Evolutionary conservation across 2,113 vertebrate species (phyloP), one percentile per base, ranked within the genome.

Genomic region (Antechinus stuartii): DNA sequence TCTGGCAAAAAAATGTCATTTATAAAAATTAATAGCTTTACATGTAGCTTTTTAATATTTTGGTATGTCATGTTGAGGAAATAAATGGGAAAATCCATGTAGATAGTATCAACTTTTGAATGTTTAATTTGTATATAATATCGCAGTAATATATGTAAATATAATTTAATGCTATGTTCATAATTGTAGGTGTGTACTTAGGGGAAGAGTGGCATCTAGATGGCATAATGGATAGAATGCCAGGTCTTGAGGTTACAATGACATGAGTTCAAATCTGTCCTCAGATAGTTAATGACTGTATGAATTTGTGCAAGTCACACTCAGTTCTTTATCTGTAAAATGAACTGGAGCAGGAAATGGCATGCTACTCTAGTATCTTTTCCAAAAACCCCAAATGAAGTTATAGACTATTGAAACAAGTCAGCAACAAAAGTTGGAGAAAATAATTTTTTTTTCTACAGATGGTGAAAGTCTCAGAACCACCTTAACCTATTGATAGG

Each of bases 1-100:
- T 91, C 91, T 94, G 91, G 95, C 22, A 91, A 94, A 96, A 92
- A 84, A 92, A 47, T 94, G 46, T 11, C 91, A 9, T 89, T 96
- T 35, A 54, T 96, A 53, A n/a, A 57, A 93, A 91, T 84, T 91
- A 92, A 89, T 54, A 47, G 7, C 94, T 96, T 42, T 90, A 7
- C 53, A 10, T 68, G 46, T 93, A 46, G 50, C 92, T 47, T 93
- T 53, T 95, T 90, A 95, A 95, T 26, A 90, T 90, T 54, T 25
- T 90, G 92, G 54, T 11, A 46, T 96, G 68, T 92, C n/a, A 50
- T 61, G 96, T 96, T 35, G 16, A 93, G 42, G 91, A 95, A n/a
- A 68, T 90, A 49, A 91, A 27, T 50, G 89, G 93, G 92, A 96
- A 94, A 92, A 61, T 92, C 53, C 53, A 19, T 94, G 30, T 35